Percentiles rank a stretch among this genome's conserved stretches.
phyloP scores from a whole-genome alignment of 1,140 invertebrate species.

The Habropoda laboriosa region DNA sequence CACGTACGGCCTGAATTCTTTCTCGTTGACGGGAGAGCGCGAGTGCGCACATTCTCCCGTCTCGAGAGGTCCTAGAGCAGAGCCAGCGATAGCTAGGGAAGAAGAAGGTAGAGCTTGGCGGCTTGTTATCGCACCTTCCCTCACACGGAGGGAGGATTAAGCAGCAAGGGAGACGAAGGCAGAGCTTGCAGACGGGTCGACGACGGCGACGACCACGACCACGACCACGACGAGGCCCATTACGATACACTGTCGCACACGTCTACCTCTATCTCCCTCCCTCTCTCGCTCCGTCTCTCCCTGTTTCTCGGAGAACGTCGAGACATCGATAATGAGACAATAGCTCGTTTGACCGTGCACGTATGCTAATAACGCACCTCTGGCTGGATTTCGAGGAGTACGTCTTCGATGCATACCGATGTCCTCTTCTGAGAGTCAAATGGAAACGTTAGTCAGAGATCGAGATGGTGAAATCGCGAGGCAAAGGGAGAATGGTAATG shows the following conservation, averaged over 20 bases:
- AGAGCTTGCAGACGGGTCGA: slow-evolving; percentile 36
- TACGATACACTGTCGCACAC: slow-evolving; percentile 23
- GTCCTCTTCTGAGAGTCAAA: neutral
- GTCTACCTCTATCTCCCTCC: neutral
- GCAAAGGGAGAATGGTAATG: too few species aligned
- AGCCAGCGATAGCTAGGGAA: slow-evolving; percentile 69
- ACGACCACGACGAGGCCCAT: slow-evolving; percentile 34
- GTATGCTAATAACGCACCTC: slow-evolving; percentile 27
- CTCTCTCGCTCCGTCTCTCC: slow-evolving; percentile 10
- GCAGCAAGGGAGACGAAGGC: slow-evolving; percentile 31
- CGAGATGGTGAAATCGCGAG: neutral
- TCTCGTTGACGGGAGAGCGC: slow-evolving; percentile 41
- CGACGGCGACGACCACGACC: too few species aligned
- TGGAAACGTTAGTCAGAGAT: too few species aligned
- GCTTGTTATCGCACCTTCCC: slow-evolving; percentile 73
- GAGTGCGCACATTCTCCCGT: slow-evolving; percentile 61
- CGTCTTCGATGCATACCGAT: neutral
- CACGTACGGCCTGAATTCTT: slow-evolving; percentile 51
- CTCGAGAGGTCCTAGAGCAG: slow-evolving; percentile 70
- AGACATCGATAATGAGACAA: slow-evolving; percentile 43
- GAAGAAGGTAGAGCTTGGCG: slow-evolving; percentile 63
- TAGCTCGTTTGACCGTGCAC: slow-evolving; percentile 42
- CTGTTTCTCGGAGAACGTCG: neutral
- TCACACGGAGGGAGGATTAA: slow-evolving; percentile 45
- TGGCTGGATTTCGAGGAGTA: slow-evolving; percentile 18